Conservation (phyloP, 2,113 vertebrate species). For the Tor tambroides region DNA sequence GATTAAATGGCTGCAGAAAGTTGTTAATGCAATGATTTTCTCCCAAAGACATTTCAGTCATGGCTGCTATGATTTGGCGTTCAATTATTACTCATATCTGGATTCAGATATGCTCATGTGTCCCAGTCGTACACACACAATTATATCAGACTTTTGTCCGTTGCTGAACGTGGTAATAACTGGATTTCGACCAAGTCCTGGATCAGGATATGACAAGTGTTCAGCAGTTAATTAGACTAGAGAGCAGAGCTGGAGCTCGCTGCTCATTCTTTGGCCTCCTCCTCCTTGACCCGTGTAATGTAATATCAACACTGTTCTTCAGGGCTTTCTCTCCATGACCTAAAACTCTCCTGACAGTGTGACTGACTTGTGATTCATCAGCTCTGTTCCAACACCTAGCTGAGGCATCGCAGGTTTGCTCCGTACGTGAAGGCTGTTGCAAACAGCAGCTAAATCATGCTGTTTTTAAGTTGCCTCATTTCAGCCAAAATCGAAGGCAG, state of each 20-base stretch:
- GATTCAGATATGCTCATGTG: background rate
- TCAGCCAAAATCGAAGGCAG: background rate
- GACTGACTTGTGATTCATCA: background rate
- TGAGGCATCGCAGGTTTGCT: background rate
- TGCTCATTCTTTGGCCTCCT: background rate
- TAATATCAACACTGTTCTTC: slow-evolving; percentile 5
- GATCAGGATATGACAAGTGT: slow-evolving; percentile 30
- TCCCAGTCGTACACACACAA: background rate
- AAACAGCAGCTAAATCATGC: background rate
- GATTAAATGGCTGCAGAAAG: background rate
- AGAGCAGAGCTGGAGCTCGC: background rate
- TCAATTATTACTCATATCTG: background rate
- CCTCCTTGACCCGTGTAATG: slow-evolving; percentile 26
- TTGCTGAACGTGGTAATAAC: background rate
- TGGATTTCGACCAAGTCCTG: slow-evolving; percentile 14
- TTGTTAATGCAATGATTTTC: background rate
- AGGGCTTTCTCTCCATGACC: background rate
- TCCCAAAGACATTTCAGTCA: background rate
- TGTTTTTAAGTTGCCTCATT: background rate
- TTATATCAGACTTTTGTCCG: background rate
- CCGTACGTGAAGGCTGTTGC: background rate
- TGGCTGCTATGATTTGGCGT: background rate
- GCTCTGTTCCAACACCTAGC: background rate
- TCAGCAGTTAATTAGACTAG: slow-evolving; percentile 10
- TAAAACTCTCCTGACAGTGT: background rate